Evolutionary conservation across 2,888 invertebrate genomes (phyloP), one percentile per base, ranked within the genome.

Genomic region (Hydrotaea diabolus): DNA sequence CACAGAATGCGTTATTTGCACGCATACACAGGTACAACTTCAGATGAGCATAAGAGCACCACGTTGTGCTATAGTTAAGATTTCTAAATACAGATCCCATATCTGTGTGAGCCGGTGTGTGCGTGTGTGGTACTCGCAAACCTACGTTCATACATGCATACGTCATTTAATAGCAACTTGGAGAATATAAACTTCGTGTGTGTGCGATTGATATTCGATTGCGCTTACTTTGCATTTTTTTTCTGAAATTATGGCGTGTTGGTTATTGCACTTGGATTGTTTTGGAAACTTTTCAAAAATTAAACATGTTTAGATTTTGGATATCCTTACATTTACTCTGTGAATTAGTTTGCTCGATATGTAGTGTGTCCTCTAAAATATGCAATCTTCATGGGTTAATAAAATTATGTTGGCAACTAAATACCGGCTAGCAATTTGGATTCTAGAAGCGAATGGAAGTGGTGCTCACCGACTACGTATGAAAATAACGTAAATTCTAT

Each of bases 11-110:
- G 26, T 31, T 31, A 31, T 31, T 31, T 31, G 31, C 39, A 39
- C 80, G 36, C 49, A 81, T 26, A 77, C 81, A 57, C 21, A n/a
- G 64, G 69, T 15, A 66, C 39, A 77, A 2, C 7, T 31, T 64
- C n/a, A 26, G 31, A 43, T 71, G 78, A 72, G 64, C 46, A 79
- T 79, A 76, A 55, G 72, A 74, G 72, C 39, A 26, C 77, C 19
- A 71, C 79, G 26, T 78, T 78, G 69, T 78, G 78, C 53, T 21
- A 49, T 62, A 71, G 72, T 5, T 8, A 46, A 59, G 59, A 59
- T 59, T 59, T 59, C n/a, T n/a, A n/a, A n/a, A 15, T 59, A 49
- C n/a, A 49, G 49, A n/a, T 5, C 31, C 31, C 49, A 49, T 8
- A n/a, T 9, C 9, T 26, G 19, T 31, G 36, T 59, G 36, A 26